Conservation (phyloP, 2,888 invertebrate genomes). For the Dusona sp. region DNA sequence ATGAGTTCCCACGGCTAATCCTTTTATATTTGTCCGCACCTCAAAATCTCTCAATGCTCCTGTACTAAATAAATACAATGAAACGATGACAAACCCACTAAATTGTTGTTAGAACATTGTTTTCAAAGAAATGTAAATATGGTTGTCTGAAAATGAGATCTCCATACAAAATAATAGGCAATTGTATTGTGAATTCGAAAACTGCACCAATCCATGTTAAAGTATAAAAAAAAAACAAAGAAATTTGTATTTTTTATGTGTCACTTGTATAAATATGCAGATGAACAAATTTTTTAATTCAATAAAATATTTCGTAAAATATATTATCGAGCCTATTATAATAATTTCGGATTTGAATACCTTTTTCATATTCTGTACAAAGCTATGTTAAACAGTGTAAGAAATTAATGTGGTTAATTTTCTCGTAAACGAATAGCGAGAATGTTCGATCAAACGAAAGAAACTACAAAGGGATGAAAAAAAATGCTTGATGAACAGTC, state of each 20-base stretch:
- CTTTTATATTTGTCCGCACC: conserved; percentile 17
- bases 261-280: not conserved
- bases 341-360: not conserved
- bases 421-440: not conserved
- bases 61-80: not conserved
- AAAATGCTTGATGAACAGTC: not conserved
- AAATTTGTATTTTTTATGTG: not conserved
- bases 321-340: not conserved
- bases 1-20: not conserved
- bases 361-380: not conserved
- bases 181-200: not conserved
- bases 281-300: not conserved
- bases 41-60: not conserved
- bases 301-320: not conserved
- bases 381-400: not conserved
- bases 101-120: not conserved
- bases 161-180: not conserved
- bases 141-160: not conserved
- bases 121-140: not conserved
- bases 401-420: not conserved
- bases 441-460: not conserved
- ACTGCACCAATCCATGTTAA: not conserved
- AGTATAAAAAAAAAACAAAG: no score
- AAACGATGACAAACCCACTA: not conserved
- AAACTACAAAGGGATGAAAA: not conserved